Conservation (phyloP, 1,140 invertebrate species). For the Drosophila rhopaloa region DNA sequence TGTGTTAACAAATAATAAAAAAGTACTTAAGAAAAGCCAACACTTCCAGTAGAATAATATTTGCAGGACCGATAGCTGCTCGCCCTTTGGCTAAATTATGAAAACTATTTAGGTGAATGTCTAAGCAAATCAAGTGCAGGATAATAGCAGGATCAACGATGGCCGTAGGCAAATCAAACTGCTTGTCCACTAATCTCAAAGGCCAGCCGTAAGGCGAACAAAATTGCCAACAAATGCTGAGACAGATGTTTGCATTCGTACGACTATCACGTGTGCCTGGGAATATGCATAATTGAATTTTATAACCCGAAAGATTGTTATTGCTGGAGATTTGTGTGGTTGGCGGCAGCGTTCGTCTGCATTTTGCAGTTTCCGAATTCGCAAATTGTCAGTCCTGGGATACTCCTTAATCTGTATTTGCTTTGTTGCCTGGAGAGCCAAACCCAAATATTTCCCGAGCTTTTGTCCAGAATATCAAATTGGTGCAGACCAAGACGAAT, state of each 20-base stretch:
- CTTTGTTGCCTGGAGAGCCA: constrained; percentile 25
- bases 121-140: constrained; percentile 39
- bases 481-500: constrained; percentile 30
- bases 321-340: constrained; percentile 63
- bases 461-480: constrained; percentile 53
- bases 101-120: constrained; percentile 43
- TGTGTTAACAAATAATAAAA: not conserved
- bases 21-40: not conserved
- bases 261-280: constrained; percentile 36
- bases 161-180: constrained; percentile 49
- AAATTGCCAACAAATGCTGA: constrained; percentile 29
- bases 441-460: constrained; percentile 48
- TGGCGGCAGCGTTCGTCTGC: constrained; percentile 24
- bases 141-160: constrained; percentile 2
- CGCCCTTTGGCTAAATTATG: constrained; percentile 3
- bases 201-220: constrained; percentile 52
- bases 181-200: constrained; percentile 64
- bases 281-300: constrained; percentile 77
- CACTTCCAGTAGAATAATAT: not conserved
- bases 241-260: constrained; percentile 6
- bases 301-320: constrained; percentile 70
- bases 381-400: constrained; percentile 22
- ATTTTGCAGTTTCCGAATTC: constrained; percentile 29
- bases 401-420: constrained; percentile 51
- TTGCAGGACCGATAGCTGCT: not conserved